A percentile compares a stretch with the other conserved stretches of the same genome.
Evolutionary conservation across 2,113 vertebrate genomes (phyloP).

Genomic region (Cricetomys ansorgei): DNA sequence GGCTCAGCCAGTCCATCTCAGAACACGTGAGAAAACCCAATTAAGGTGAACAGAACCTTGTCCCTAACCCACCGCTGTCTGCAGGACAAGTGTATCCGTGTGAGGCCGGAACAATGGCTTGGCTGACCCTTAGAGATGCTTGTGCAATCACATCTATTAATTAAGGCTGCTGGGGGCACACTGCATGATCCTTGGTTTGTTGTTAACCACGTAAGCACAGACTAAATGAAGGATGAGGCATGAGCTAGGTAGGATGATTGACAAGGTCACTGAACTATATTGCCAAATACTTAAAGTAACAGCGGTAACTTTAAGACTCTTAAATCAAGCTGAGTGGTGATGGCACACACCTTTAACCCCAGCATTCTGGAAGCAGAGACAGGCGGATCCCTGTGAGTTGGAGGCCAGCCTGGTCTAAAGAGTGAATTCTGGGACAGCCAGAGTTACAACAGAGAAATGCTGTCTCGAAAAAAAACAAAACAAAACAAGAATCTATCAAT

Average conservation of each 20-base stretch:
- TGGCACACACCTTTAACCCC: no score
- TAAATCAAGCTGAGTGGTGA: no score
- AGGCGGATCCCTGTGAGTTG: no score
- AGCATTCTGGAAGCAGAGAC: no score
- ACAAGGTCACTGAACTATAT: background rate
- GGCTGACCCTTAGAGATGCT: background rate
- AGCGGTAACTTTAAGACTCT: background rate
- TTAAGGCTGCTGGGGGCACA: background rate
- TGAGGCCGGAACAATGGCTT: background rate
- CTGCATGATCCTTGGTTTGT: background rate
- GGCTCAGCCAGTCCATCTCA: background rate
- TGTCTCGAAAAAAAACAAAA: no score
- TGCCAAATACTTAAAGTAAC: background rate
- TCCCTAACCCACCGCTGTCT: background rate
- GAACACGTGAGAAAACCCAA: background rate
- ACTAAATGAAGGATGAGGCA: background rate
- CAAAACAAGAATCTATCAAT: no score
- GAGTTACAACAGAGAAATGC: no score
- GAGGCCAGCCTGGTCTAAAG: no score
- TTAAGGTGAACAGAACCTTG: background rate
- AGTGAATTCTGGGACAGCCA: no score
- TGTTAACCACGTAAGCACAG: background rate
- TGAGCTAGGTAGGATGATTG: background rate
- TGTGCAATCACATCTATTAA: background rate
- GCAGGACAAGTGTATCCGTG: background rate